Evolutionary conservation across 1,140 invertebrate species (phyloP), one percentile per base, ranked within the genome.

Genomic region (Caenorhabditis tropicalis): DNA sequence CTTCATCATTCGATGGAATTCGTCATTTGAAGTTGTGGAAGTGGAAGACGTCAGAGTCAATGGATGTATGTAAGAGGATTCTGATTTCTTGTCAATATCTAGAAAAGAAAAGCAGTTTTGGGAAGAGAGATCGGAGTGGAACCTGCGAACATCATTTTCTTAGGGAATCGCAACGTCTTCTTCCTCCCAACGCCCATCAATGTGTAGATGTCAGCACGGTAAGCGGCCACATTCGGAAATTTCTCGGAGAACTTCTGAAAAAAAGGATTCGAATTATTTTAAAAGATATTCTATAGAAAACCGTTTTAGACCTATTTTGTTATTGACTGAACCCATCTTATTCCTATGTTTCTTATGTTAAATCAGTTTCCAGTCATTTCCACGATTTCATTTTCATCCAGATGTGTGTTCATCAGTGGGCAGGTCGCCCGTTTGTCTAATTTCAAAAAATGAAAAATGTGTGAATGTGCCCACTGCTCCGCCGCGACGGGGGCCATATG

Each of bases 381-480:
- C n/a, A n/a, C n/a, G n/a, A n/a, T n/a, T n/a, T n/a, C n/a, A n/a
- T n/a, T n/a, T n/a, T n/a, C n/a, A n/a, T n/a, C n/a, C n/a, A n/a
- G 49, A 2, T 12, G n/a, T 6, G 49, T 16, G 19, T n/a, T n/a
- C 43, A 46, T 46, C 19, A 16, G 1, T 16, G 16, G 6, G 16
- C 49, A n/a, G n/a, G 15, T 51, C 49, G n/a, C n/a, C n/a, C 6
- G 16, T 51, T 51, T 51, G 49, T 51, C 49, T 7, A 21, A 7
- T 19, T 36, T 70, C 24, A 16, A 43, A 74, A 74, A 74, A 46
- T 74, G 65, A 74, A 74, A 74, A 43, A 74, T 74, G 65, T 74
- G 65, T 74, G 65, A 74, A 74, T 74, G 6, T 33, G 7, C n/a
- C n/a, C n/a, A n/a, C n/a, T n/a, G 39, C 39, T 5, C 53, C 4